Evolutionary conservation across 1,140 invertebrate genomes (phyloP).

Genomic region (honey bee (Apis mellifera)): DNA sequence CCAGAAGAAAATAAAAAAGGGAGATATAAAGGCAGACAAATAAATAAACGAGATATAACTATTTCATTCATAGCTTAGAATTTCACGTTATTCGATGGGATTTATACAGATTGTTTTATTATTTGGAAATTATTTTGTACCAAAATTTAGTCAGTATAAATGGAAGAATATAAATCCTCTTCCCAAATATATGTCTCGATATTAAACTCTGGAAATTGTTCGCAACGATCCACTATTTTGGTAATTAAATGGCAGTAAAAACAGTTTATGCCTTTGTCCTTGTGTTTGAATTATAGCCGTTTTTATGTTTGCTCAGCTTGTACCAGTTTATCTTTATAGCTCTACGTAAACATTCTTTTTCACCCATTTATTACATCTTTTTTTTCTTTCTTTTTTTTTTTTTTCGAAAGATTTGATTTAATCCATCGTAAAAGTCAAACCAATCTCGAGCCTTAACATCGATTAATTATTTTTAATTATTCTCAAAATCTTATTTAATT

Average conservation of each 20-base stretch:
- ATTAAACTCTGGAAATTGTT: background rate
- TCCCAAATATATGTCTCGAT: background rate
- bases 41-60: background rate
- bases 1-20: too few relatives aligned
- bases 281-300: slow-evolving; percentile 6
- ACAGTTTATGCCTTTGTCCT: background rate
- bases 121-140: background rate
- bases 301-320: slow-evolving; percentile 5
- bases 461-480: background rate
- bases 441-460: background rate
- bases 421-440: background rate
- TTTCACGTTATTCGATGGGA: background rate
- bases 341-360: background rate
- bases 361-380: background rate
- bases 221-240: slow-evolving; percentile 1
- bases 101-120: background rate
- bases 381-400: background rate
- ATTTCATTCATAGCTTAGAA: background rate
- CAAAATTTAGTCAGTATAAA: background rate
- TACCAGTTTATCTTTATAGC: slow-evolving; percentile 10
- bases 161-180: background rate
- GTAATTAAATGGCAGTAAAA: background rate
- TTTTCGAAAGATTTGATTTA: background rate
- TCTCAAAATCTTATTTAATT: background rate
- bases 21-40: too few relatives aligned